phyloP scores from a whole-genome alignment of 1,140 invertebrate genomes.

The Brachionus angularis region DNA sequence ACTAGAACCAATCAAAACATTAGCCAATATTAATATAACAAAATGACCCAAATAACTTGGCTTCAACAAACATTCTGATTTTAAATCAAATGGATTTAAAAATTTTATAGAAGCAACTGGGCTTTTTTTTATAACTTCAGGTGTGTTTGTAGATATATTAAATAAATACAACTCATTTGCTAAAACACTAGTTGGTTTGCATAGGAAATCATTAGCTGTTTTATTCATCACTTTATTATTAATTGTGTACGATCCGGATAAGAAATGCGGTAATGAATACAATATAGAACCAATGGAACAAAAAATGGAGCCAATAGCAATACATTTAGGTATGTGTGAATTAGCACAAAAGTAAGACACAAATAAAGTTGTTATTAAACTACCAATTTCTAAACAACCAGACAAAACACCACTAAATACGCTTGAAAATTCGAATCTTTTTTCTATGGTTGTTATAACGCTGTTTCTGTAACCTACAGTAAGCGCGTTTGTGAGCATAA shows the following conservation, averaged over 20 bases:
- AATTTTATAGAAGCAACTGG: constrained; percentile 47
- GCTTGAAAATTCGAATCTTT: constrained; percentile 88
- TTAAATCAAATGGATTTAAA: constrained; percentile 50
- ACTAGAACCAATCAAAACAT: constrained; percentile 61
- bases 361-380: constrained; percentile 86
- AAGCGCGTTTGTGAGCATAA: constrained; percentile 65
- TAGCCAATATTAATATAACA: constrained; percentile 60
- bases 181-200: no score
- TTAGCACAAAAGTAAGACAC: constrained; percentile 89
- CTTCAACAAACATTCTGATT: constrained; percentile 39
- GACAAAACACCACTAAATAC: constrained; percentile 84
- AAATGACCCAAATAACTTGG: constrained; percentile 57
- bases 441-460: constrained; percentile 93
- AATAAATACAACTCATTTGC: no score
- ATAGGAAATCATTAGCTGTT: constrained; percentile 50
- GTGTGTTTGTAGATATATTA: not conserved
- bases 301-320: constrained; percentile 79
- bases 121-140: not conserved
- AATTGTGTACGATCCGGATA: constrained; percentile 58
- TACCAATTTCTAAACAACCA: constrained; percentile 89
- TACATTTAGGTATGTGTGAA: constrained; percentile 90
- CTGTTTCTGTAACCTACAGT: constrained; percentile 76
- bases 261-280: constrained; percentile 67
- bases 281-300: constrained; percentile 80
- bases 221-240: constrained; percentile 57